phyloP scores from a whole-genome alignment of 2,888 invertebrate genomes.

The Dynastes maya region DNA sequence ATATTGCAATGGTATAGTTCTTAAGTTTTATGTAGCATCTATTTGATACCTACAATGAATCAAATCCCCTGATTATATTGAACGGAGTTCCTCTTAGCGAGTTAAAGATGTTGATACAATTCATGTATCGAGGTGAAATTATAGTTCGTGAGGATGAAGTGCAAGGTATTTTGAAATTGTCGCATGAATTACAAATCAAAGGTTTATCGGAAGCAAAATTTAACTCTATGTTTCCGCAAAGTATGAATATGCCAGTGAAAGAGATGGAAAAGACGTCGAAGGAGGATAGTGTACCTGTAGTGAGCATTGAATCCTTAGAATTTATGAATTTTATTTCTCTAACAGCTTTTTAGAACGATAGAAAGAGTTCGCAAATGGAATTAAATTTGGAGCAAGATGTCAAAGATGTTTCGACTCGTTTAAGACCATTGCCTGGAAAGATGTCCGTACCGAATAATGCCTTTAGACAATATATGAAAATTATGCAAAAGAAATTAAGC shows the following conservation, averaged over 20 bases:
- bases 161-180: slow-evolving; percentile 68
- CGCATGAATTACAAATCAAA: slow-evolving; percentile 71
- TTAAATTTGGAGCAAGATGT: not conserved
- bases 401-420: slow-evolving; percentile 9
- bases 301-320: not conserved
- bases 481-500: slow-evolving; percentile 71
- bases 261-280: not conserved
- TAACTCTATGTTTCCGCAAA: slow-evolving; percentile 66
- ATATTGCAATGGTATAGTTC: not conserved
- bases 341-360: not conserved
- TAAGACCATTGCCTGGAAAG: slow-evolving; percentile 49
- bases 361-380: not conserved
- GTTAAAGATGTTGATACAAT: slow-evolving; percentile 70
- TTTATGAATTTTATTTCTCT: not conserved
- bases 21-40: slow-evolving; percentile 63
- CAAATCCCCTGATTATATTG: slow-evolving; percentile 70
- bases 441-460: slow-evolving; percentile 71
- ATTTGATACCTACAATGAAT: slow-evolving; percentile 67
- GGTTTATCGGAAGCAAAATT: slow-evolving; percentile 64
- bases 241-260: slow-evolving; percentile 31
- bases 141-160: slow-evolving; percentile 70
- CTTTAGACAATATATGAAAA: slow-evolving; percentile 73
- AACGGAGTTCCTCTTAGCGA: slow-evolving; percentile 69
- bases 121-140: slow-evolving; percentile 73
- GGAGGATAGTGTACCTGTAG: not conserved